Conservation (phyloP, 2,888 invertebrate species). For the Tenthredo distinguenda region DNA sequence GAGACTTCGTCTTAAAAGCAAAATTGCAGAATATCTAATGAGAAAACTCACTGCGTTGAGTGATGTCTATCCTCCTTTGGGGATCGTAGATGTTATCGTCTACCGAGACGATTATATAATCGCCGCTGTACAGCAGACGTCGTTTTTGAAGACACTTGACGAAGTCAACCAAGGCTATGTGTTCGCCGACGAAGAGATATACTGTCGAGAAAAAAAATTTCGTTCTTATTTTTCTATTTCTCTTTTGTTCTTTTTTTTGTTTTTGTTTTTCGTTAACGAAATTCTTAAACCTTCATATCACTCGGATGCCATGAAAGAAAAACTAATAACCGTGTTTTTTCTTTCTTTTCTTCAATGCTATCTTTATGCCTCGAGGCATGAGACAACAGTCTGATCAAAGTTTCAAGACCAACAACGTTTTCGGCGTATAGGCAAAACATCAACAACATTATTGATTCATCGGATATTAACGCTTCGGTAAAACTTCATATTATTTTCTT, state of each 20-base stretch:
- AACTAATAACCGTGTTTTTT: neutral
- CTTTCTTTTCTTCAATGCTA: neutral
- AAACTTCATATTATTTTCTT: neutral
- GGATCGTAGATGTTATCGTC: slow-evolving; percentile 93
- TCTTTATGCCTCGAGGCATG: neutral
- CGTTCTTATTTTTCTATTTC: neutral
- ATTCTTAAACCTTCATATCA: neutral
- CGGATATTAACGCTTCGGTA: neutral
- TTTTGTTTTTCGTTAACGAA: neutral
- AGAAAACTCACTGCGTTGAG: slow-evolving; percentile 73
- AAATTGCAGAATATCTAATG: neutral
- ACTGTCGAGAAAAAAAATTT: slow-evolving; percentile 81
- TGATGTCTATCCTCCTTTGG: slow-evolving; percentile 80
- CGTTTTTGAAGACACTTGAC: slow-evolving; percentile 88
- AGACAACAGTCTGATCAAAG: neutral
- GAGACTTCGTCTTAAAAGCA: neutral
- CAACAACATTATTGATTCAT: neutral
- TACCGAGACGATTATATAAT: slow-evolving; percentile 93
- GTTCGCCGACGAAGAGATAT: slow-evolving; percentile 94
- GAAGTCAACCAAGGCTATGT: slow-evolving; percentile 92
- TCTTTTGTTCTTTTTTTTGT: neutral
- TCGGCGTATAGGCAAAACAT: neutral
- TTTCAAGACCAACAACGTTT: neutral
- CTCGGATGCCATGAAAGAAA: neutral
- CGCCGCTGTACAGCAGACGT: slow-evolving; percentile 87